These are phyloP conservation scores for Drosophila equinoxialis DNA, from an alignment of 1,140 invertebrate genomes.

Conservation along the genomic window DNA sequence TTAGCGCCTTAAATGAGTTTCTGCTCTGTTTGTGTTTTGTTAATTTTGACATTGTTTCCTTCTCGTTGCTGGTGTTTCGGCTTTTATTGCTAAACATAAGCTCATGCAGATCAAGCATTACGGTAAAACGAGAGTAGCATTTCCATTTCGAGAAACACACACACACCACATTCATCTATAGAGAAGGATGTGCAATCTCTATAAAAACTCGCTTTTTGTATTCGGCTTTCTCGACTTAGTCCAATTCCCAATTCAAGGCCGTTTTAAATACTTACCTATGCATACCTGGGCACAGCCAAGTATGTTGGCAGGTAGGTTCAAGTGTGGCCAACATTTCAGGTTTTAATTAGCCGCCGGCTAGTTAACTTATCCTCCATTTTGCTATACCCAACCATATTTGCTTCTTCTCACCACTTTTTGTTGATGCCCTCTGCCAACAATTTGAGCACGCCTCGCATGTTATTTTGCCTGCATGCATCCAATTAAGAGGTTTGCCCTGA, in stretches of 20 bases:
- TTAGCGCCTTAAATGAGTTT: conserved; percentile 80
- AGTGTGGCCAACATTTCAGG: conserved; percentile 73
- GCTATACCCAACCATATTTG: conserved; percentile 24
- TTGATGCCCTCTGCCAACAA: conserved; percentile 32
- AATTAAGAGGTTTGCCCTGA: conserved; percentile 72
- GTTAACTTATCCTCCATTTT: conserved; percentile 69
- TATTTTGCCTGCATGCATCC: conserved; percentile 80
- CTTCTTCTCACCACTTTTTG: neutral
- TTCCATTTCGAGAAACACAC: conserved; percentile 50
- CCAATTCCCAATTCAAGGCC: conserved; percentile 72
- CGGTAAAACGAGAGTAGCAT: conserved; percentile 48
- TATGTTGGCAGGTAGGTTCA: conserved; percentile 33
- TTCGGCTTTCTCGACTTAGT: conserved; percentile 58
- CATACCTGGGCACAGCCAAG: conserved; percentile 8
- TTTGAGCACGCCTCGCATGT: conserved; percentile 74
- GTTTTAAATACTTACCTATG: conserved; percentile 45
- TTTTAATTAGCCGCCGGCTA: conserved; percentile 76
- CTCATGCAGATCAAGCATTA: conserved; percentile 51
- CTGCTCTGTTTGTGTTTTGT: conserved; percentile 75
- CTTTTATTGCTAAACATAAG: conserved; percentile 53
- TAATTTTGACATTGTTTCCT: conserved; percentile 61
- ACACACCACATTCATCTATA: conserved; percentile 40
- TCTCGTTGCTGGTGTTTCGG: conserved; percentile 18
- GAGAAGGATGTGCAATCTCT: conserved; percentile 63
- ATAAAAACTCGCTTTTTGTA: conserved; percentile 49